Base-by-base conservation (phyloP, 1,140 invertebrate genomes). In the Drosophila sp. region DNA sequence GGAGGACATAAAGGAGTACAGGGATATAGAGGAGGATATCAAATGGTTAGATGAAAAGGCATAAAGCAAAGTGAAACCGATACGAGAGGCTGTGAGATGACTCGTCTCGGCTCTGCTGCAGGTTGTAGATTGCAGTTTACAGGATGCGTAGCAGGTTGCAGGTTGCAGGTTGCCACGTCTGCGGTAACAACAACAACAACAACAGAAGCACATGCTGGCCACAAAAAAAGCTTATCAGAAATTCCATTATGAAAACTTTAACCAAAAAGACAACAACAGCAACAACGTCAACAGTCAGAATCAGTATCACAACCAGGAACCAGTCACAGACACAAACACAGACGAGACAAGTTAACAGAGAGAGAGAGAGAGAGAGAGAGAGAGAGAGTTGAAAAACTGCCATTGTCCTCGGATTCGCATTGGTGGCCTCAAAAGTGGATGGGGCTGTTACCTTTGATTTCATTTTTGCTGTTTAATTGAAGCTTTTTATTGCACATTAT, bases 231-330 rank as follows among this genome's bases (percentile, higher is more conserved):
- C 77, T 75, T 82, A 87, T 89, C 83, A 80, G 76, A 87, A 87
- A 89, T 87, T 89, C 79, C 82, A 87, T 89, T 89, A 87, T 76
- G 75, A 89, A 76, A 82, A 82, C 62, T 82, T 78, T 36, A 78
- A 71, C 46, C 57, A 76, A 76, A 74, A 34, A 40, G 21, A 21
- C 14, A 64, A 40, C 69, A 53, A 46, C 51, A 57, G 13, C 36
- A 46, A 53, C 18, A 72, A 72, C 64, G 63, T 66, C 70, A 72
- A 72, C 70, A 72, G 14, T 51, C 51, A 72, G 27, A 16, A 46
- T 34, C 40, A 41, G 45, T 3, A 66, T 27, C 61, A 29, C 53
- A 57, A 62, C 27, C 34, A 61, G 29, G 45, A 56, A 18, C 38
- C 57, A 25, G 7, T n/a, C 2, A 56, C 46, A 58, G 43, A 34